Base-by-base conservation (phyloP, 2,888 invertebrate species). In the Orthosia cruda region DNA sequence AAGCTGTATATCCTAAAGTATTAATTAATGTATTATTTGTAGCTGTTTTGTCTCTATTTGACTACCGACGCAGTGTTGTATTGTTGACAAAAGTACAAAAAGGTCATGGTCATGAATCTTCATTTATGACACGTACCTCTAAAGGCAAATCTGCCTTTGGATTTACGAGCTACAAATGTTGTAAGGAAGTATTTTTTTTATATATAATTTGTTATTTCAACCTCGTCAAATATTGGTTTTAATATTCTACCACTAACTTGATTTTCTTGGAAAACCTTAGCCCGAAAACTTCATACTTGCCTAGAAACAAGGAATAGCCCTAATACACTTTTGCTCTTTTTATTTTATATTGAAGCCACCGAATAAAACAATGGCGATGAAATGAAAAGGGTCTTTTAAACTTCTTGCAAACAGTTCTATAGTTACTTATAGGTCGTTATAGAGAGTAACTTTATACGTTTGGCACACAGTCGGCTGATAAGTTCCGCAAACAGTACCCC, bases 381-480 rank as follows among this genome's bases (percentile, higher is more conserved):
- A 61, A 54, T 20, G 16, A 20, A 73, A 75, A 45, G 18, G n/a
- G 12, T 18, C 55, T 18, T 58, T 16, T 59, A 66, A 59, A 59
- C 20, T 77, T 3, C 13, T 59, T 23, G 47, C 32, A 59, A 77
- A 67, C 23, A 59, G n/a, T 18, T 59, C n/a, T 52, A 32, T 47
- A 11, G 32, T 23, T 59, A 59, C 49, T 20, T 55, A 70, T 9
- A 52, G 50, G 20, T 32, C 26, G 9, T 47, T 52, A 50, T 23
- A 26, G n/a, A 26, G 23, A 54, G 77, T 49, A 40, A 68, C 64
- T 20, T 76, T 16, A 63, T 52, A 76, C 68, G 47, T 45, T 65
- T n/a, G 23, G 54, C 64, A 69, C 23, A 82, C 64, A 47, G 12
- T 20, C 59, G 23, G 26, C 61, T 82, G 32, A 69, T 61, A 82